A percentile compares a stretch with the other conserved stretches of the same genome.
Evolutionary conservation across 2,888 invertebrate genomes (phyloP).

Genomic region (Papilio demoleus): DNA sequence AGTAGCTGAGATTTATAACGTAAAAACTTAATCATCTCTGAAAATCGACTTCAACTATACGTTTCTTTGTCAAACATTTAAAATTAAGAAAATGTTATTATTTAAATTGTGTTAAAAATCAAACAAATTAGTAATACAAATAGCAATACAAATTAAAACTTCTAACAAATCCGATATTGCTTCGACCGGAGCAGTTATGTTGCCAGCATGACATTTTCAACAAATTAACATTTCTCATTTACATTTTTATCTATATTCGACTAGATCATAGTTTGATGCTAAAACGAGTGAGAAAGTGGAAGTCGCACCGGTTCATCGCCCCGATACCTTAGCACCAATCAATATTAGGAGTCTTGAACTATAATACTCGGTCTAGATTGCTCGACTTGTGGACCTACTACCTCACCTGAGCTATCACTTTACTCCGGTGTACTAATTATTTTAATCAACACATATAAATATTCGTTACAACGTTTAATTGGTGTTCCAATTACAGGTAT

Average conservation of each 20-base stretch:
- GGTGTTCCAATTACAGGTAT: not conserved
- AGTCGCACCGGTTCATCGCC: slow-evolving; percentile 48
- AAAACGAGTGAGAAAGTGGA: slow-evolving; percentile 42
- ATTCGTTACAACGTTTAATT: not conserved
- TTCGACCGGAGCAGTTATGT: not conserved
- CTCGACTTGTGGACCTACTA: slow-evolving; percentile 17
- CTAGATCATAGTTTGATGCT: slow-evolving; percentile 19
- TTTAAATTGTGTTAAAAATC: not conserved
- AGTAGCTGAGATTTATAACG: no score
- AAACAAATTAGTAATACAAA: not conserved
- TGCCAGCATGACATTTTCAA: not conserved
- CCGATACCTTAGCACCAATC: slow-evolving; percentile 64
- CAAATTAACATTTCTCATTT: not conserved
- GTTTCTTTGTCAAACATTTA: no score
- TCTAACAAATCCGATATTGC: not conserved
- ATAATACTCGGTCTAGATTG: slow-evolving; percentile 9
- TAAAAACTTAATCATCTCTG: no score
- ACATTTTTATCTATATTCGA: not conserved
- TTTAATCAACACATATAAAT: slow-evolving; percentile 16
- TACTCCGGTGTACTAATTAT: not conserved
- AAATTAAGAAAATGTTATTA: not conserved
- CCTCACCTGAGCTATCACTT: not conserved
- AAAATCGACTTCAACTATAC: not conserved
- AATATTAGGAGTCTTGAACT: slow-evolving; percentile 52
- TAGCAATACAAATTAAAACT: not conserved